These are phyloP conservation scores for Corydoras sp. DNA, from an alignment of 2,113 vertebrate genomes.

Conservation along the genomic window DNA sequence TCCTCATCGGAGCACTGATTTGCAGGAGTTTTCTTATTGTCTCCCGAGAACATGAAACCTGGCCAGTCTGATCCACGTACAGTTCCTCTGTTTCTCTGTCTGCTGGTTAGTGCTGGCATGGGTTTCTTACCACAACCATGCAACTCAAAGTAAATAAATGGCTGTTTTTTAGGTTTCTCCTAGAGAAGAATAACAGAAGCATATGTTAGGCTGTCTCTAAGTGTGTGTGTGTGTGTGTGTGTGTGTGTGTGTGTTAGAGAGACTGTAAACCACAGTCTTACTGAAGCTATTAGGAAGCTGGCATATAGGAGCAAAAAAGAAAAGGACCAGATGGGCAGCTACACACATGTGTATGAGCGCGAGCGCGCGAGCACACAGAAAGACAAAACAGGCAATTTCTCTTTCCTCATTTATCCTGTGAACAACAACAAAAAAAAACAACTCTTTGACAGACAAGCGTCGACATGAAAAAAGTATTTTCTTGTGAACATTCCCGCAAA, in stretches of 20 bases:
- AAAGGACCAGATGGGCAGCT: no score
- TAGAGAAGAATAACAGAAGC: constrained; percentile 59
- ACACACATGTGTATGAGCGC: no score
- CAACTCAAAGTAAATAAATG: constrained; percentile 67
- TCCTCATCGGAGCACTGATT: background rate
- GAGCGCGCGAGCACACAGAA: no score
- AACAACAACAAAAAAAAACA: constrained; percentile 11
- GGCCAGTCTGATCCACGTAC: constrained; percentile 37
- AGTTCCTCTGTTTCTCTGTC: constrained; percentile 32
- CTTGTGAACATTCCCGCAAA: background rate
- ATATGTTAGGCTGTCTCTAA: constrained; percentile 46
- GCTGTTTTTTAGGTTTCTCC: constrained; percentile 63
- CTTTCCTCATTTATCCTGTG: no score
- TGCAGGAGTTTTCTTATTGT: constrained; percentile 3
- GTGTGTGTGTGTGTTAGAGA: no score
- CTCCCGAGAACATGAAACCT: constrained; percentile 25
- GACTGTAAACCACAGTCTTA: no score
- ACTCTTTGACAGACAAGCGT: background rate
- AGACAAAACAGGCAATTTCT: no score
- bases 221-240: no score
- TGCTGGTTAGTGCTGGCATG: constrained; percentile 39
- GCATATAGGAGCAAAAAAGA: no score
- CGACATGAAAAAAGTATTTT: no score
- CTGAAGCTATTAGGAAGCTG: no score
- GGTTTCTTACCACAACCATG: constrained; percentile 48